These are phyloP conservation scores for Cardinalis cardinalis DNA, from an alignment of 2,113 vertebrate genomes.

Conservation along the genomic window DNA sequence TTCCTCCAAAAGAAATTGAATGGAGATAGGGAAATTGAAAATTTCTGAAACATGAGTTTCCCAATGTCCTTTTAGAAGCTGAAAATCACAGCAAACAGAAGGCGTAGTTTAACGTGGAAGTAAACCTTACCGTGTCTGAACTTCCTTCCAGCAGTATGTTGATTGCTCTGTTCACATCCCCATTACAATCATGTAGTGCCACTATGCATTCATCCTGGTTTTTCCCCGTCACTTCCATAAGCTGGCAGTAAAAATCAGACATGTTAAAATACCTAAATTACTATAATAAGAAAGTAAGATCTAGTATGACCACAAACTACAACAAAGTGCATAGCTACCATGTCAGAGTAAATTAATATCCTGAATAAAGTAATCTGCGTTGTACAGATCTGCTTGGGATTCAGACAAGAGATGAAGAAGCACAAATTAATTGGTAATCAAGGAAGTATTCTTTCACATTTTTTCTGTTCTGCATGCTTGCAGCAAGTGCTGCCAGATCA, in stretches of 20 bases:
- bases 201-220: constrained; percentile 73
- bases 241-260: constrained; percentile 69
- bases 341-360: not conserved
- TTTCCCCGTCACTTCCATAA: constrained; percentile 96
- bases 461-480: not conserved
- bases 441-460: not conserved
- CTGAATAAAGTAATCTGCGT: not conserved
- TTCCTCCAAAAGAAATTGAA: not conserved
- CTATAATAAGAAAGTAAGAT: not conserved
- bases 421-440: not conserved
- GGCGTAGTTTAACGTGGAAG: not conserved
- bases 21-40: not conserved
- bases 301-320: not conserved
- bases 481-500: not conserved
- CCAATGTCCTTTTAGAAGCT: not conserved
- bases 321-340: not conserved
- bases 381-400: not conserved
- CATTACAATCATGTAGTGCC: constrained; percentile 21
- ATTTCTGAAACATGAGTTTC: rapidly evolving
- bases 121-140: constrained; percentile 20
- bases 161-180: constrained; percentile 89
- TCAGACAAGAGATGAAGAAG: not conserved
- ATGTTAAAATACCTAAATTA: not conserved
- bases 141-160: constrained; percentile 65
- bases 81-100: not conserved